Evolutionary conservation across 2,888 invertebrate species (phyloP).

Genomic region (Amaurobius ferox): DNA sequence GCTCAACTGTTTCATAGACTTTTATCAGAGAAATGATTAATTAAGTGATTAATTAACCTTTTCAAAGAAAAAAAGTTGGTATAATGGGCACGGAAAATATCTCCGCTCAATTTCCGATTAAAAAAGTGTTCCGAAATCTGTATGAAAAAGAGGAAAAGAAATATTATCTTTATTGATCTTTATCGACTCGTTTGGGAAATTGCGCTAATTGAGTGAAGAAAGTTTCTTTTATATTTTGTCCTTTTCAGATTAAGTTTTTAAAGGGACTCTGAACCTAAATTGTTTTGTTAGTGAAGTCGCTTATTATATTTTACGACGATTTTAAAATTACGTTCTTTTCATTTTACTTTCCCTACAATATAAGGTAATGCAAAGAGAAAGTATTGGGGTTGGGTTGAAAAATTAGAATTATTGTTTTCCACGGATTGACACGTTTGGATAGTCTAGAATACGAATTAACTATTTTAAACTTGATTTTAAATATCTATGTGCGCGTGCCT

Average conservation of each 20-base stretch:
- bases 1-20: too few relatives aligned
- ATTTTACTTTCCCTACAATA: too few relatives aligned
- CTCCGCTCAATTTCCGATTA: background rate
- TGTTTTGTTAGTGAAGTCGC: background rate
- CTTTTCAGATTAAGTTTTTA: background rate
- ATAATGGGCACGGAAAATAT: background rate
- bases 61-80: background rate
- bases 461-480: too few relatives aligned
- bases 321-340: too few relatives aligned
- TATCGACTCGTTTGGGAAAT: background rate
- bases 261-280: background rate
- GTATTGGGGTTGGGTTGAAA: too few relatives aligned
- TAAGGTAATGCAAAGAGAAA: too few relatives aligned
- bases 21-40: too few relatives aligned
- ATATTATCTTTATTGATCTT: conserved; percentile 1
- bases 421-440: too few relatives aligned
- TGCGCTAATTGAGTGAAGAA: background rate
- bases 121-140: background rate
- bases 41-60: background rate
- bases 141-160: background rate
- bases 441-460: too few relatives aligned
- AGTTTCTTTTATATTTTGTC: background rate
- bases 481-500: too few relatives aligned
- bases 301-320: background rate
- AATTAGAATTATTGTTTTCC: too few relatives aligned